Percentiles rank a stretch among this genome's conserved stretches.
Evolutionary conservation across 1,140 invertebrate genomes (phyloP).

Genomic region (Sitobion miscanthi): DNA sequence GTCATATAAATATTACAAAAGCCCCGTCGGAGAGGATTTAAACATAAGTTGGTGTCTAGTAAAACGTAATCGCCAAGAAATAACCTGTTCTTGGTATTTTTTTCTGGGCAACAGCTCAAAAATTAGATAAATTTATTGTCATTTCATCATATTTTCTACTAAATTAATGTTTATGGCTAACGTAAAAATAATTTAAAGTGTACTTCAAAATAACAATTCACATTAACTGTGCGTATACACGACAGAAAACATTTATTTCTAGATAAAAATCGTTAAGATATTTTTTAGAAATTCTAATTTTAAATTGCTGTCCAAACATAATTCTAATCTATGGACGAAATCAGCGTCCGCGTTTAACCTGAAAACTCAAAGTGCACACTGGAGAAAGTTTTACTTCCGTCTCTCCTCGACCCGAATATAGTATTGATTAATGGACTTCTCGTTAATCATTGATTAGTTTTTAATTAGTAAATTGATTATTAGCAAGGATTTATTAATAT

Average conservation of each 20-base stretch:
- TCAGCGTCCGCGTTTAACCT: not conserved
- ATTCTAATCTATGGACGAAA: not conserved
- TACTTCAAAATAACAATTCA: not conserved
- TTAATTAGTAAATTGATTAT: constrained; percentile 15
- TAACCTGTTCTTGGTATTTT: not conserved
- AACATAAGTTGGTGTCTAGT: not conserved
- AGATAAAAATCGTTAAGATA: not conserved
- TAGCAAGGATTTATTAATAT: constrained; percentile 15
- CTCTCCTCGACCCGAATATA: not conserved
- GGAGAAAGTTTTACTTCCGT: constrained; percentile 18
- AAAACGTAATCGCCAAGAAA: not conserved
- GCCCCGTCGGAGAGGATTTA: not conserved
- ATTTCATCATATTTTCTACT: constrained; percentile 4
- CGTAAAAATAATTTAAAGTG: not conserved
- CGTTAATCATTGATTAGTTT: not conserved
- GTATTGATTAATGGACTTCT: not conserved
- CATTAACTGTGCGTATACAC: not conserved
- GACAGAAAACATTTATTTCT: not conserved
- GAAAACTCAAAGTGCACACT: not conserved
- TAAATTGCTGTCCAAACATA: not conserved
- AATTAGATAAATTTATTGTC: not conserved
- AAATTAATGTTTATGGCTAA: not conserved
- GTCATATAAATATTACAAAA: not conserved
- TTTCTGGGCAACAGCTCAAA: not conserved
- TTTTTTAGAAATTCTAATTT: constrained; percentile 36